These are phyloP conservation scores for Phenganax subtilis DNA, from an alignment of 92 coral and sea anemone genomes.

Conservation along the genomic window DNA sequence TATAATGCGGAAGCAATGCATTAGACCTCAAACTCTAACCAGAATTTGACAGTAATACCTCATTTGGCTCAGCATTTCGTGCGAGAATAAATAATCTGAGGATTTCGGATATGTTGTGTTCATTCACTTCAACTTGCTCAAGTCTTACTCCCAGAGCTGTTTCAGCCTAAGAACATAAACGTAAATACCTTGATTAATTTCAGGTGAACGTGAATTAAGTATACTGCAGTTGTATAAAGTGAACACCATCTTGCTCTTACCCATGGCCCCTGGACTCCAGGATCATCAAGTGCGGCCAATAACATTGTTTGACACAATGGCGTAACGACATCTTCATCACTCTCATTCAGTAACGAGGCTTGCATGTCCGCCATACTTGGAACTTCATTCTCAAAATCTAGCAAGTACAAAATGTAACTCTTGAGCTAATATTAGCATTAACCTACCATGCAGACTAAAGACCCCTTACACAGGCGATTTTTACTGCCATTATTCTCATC, in stretches of 20 bases:
- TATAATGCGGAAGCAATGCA: too few species aligned
- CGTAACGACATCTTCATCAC: conserved; percentile 75
- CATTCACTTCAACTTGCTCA: conserved; percentile 83
- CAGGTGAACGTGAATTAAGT: too few species aligned
- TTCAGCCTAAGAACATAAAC: conserved; percentile 60
- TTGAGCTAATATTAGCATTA: neutral
- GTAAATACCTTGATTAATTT: too few species aligned
- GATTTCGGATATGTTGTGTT: conserved; percentile 77
- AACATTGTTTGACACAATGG: conserved; percentile 81
- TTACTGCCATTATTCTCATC: too few species aligned
- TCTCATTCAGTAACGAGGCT: conserved; percentile 72
- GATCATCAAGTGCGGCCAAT: conserved; percentile 75
- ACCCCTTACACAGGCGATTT: too few species aligned
- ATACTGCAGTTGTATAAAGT: too few species aligned
- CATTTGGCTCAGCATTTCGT: conserved; percentile 83
- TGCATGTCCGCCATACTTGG: conserved; percentile 88
- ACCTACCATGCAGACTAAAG: too few species aligned
- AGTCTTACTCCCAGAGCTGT: conserved; percentile 80
- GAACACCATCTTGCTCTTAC: conserved; percentile 35
- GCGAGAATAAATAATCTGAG: conserved; percentile 72
- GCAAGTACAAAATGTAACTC: neutral
- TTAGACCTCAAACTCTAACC: neutral
- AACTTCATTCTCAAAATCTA: conserved; percentile 73
- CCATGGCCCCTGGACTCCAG: conserved; percentile 90
- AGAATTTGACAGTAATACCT: conserved; percentile 40